Evolutionary conservation across 1,140 invertebrate genomes (phyloP).

Genomic region (Luehdorfia chinensis): DNA sequence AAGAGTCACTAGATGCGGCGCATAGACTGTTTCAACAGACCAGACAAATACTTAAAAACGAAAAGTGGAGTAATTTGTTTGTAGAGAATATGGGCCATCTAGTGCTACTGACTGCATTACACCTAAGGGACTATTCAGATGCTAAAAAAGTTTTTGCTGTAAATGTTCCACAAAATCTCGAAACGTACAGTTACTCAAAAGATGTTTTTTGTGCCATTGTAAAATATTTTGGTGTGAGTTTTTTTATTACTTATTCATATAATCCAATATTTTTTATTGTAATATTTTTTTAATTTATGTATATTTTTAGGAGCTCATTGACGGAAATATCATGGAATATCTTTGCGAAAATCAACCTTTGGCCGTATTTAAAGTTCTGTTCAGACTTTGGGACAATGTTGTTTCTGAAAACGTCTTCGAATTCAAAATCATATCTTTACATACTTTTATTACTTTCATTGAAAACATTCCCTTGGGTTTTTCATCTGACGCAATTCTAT

Average conservation of each 20-base stretch:
- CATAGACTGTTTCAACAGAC: conserved; percentile 46
- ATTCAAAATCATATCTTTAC: conserved; percentile 40
- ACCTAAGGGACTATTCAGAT: conserved; percentile 38
- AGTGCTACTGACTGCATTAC: conserved; percentile 35
- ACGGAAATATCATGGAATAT: conserved; percentile 53
- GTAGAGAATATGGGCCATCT: conserved; percentile 55
- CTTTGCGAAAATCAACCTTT: conserved; percentile 60
- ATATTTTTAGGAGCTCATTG: conserved; percentile 51
- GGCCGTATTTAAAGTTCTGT: conserved; percentile 53
- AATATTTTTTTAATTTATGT: conserved; percentile 14
- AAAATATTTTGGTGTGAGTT: conserved; percentile 59
- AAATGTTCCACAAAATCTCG: conserved; percentile 25
- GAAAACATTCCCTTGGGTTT: conserved; percentile 45
- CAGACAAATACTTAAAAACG: conserved; percentile 40
- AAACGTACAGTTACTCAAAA: conserved; percentile 42
- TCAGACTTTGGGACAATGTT: conserved; percentile 54
- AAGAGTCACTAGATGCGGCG: conserved; percentile 25
- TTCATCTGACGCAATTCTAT: conserved; percentile 51
- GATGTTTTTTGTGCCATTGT: conserved; percentile 50
- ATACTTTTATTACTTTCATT: conserved; percentile 52
- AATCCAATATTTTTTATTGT: conserved; percentile 5
- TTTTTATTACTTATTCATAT: conserved; percentile 7
- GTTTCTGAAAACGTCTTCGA: conserved; percentile 46
- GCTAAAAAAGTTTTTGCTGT: conserved; percentile 36
- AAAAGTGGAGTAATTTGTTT: conserved; percentile 54